Evolutionary conservation across 2,888 invertebrate species (phyloP), one percentile per base, ranked within the genome.

Genomic region (Ceramica pisi): DNA sequence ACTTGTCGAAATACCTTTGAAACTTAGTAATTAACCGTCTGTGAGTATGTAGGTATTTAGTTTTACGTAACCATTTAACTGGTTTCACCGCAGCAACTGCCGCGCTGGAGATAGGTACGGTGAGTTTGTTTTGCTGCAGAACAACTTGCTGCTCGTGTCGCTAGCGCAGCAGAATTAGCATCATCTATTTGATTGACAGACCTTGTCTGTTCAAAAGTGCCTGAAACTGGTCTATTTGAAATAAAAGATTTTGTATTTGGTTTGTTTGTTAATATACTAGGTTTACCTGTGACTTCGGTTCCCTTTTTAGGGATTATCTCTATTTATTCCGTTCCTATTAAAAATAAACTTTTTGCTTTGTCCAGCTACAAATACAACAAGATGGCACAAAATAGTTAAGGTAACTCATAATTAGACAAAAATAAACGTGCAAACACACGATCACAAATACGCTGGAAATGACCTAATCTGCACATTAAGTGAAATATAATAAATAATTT

Each of bases 11-110:
- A 60, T 48, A 75, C 67, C 79, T 78, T 71, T 53, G 62, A 71
- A 81, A 81, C 75, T 78, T 70, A 44, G 80, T 68, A 75, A 79
- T 79, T 62, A 79, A 82, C 67, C 23, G 46, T 61, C 60, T 26
- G 38, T 41, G 26, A 62, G 19, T 55, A 35, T 5, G 38, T 55
- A 35, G 2, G 38, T 44, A 57, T 60, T 48, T 69, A 63, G 48
- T 59, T 72, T 19, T 12, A 44, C 10, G 35, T 60, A 21, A 63
- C 35, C 44, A 12, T n/a, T 19, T 38, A n/a, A 10, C 10, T 5
- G 3, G 26, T n/a, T n/a, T n/a, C n/a, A n/a, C n/a, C n/a, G n/a
- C n/a, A n/a, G n/a, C n/a, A n/a, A n/a, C n/a, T n/a, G n/a, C n/a
- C n/a, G n/a, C n/a, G n/a, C n/a, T n/a, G n/a, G n/a, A n/a, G n/a